These are phyloP conservation scores for Mystacides longicornis DNA, from an alignment of 2,888 invertebrate genomes.

Conservation along the genomic window DNA sequence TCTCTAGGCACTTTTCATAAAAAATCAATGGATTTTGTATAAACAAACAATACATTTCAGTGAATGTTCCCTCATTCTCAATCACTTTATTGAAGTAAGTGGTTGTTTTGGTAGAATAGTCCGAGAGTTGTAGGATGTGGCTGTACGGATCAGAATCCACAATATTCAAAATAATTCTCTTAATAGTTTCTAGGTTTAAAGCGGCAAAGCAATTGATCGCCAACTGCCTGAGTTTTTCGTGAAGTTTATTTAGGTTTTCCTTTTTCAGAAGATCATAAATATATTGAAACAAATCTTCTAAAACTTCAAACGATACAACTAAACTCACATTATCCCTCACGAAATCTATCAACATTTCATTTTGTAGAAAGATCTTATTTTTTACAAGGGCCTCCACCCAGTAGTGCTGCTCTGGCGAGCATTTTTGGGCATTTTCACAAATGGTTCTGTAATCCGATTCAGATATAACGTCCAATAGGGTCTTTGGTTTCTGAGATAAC, in stretches of 20 bases:
- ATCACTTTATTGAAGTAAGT: constrained; percentile 21
- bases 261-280: not conserved
- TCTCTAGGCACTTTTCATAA: constrained; percentile 8
- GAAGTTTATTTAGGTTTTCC: not conserved
- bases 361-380: constrained; percentile 14
- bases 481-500: constrained; percentile 16
- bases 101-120: constrained; percentile 14
- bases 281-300: constrained; percentile 8
- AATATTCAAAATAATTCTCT: not conserved
- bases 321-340: constrained; percentile 4
- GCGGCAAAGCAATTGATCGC: not conserved
- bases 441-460: constrained; percentile 11
- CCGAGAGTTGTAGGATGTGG: constrained; percentile 14
- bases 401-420: constrained; percentile 7
- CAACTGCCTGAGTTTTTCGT: not conserved
- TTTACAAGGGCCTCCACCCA: constrained; percentile 18
- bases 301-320: constrained; percentile 7
- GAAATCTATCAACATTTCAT: constrained; percentile 16
- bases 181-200: constrained; percentile 6
- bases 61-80: constrained; percentile 7
- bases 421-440: constrained; percentile 7
- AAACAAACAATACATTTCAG: constrained; percentile 15
- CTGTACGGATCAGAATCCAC: constrained; percentile 6
- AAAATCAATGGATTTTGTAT: constrained; percentile 21
- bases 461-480: constrained; percentile 15